Conservation (phyloP, 2,797 vertebrate species). For the Malurus leucopterus region DNA sequence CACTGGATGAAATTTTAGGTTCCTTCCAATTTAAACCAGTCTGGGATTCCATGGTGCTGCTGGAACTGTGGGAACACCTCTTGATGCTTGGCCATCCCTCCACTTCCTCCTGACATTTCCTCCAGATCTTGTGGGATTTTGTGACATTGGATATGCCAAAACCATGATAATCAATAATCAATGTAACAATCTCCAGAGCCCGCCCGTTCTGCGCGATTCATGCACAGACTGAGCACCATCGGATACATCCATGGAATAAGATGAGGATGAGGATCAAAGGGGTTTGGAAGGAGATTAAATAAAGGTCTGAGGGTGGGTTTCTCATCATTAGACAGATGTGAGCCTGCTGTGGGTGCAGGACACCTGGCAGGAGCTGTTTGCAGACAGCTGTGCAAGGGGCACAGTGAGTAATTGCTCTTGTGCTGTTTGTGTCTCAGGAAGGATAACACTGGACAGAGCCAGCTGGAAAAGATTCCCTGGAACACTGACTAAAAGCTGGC, state of each 20-base stretch:
- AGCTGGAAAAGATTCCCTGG: background rate
- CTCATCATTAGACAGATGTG: background rate
- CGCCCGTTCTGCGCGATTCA: background rate
- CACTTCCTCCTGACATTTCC: background rate
- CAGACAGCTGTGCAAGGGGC: background rate
- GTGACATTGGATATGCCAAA: background rate
- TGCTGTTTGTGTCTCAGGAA: background rate
- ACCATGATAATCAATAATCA: background rate
- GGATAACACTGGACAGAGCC: background rate
- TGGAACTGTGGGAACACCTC: background rate
- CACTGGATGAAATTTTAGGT: background rate
- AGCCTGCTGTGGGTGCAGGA: background rate
- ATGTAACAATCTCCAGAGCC: background rate
- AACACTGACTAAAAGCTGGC: background rate
- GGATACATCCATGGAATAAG: background rate
- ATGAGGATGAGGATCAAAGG: background rate
- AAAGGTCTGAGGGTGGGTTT: background rate
- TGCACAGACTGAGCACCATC: background rate
- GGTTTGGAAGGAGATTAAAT: background rate
- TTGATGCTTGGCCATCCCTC: fast-evolving
- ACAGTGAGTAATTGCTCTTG: background rate
- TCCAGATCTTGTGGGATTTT: background rate
- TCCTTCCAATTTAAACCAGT: background rate
- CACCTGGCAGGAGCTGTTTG: background rate
- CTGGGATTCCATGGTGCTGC: background rate